A percentile compares a stretch with the other conserved stretches of the same genome.
Evolutionary conservation across 92 coral and sea anemone genomes (phyloP).

Genomic region (Anthopleura xanthogrammica): DNA sequence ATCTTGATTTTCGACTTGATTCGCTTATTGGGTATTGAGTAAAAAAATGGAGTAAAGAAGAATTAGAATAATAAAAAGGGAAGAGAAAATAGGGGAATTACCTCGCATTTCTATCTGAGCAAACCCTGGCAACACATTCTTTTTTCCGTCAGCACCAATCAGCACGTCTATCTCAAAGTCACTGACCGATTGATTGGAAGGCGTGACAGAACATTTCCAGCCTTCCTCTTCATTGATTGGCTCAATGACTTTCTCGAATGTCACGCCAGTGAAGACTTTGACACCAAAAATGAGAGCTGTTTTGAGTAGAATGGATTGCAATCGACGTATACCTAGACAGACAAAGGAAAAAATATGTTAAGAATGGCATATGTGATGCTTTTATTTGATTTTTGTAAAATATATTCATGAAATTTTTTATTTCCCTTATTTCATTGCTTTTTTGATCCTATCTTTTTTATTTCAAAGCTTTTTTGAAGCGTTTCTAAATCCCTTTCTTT

Average conservation of each 20-base stretch:
- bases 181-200: constrained; percentile 73
- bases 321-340: constrained; percentile 72
- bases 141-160: constrained; percentile 97
- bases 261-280: constrained; percentile 88
- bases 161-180: constrained; percentile 79
- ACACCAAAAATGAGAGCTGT: constrained; percentile 92
- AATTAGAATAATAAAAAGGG: background rate
- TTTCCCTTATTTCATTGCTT: too few relatives aligned
- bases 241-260: constrained; percentile 84
- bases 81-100: background rate
- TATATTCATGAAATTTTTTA: too few relatives aligned
- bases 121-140: constrained; percentile 89
- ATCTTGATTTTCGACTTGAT: too few relatives aligned
- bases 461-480: too few relatives aligned
- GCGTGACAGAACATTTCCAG: constrained; percentile 89
- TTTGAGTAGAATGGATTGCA: constrained; percentile 84
- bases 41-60: background rate
- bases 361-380: background rate
- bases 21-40: too few relatives aligned
- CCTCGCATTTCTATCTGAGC: constrained; percentile 99
- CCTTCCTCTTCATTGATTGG: constrained; percentile 82
- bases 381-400: too few relatives aligned
- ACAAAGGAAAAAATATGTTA: background rate
- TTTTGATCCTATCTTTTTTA: too few relatives aligned
- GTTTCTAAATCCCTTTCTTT: too few relatives aligned